Evolutionary conservation across 2,797 vertebrate genomes (phyloP).

Genomic region (Arctocebus calabarensis): DNA sequence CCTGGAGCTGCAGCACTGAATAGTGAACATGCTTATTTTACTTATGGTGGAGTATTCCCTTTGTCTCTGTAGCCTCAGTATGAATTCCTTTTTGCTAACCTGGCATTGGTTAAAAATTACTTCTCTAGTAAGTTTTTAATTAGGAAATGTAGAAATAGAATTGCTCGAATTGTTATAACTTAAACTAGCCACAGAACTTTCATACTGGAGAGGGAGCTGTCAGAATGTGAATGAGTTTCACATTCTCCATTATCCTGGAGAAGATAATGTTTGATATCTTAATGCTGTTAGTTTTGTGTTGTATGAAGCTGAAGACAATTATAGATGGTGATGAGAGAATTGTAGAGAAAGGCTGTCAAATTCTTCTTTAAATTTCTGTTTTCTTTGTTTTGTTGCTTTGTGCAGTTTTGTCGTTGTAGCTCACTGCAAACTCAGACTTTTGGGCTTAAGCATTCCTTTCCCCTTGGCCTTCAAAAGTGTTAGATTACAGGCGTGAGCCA

Average conservation of each 20-base stretch:
- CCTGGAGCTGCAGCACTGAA: conserved; percentile 50
- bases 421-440: not conserved
- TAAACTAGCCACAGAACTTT: conserved; percentile 22
- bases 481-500: not conserved
- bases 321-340: conserved; percentile 30
- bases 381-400: not conserved
- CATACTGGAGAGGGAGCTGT: conserved; percentile 39
- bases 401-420: not conserved
- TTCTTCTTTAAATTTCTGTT: conserved; percentile 69
- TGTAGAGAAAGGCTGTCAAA: conserved; percentile 16
- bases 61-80: conserved; percentile 66
- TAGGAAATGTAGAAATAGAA: conserved; percentile 70
- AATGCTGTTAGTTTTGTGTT: not conserved
- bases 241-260: not conserved
- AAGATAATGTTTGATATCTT: conserved; percentile 31
- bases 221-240: conserved; percentile 50
- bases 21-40: conserved; percentile 63
- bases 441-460: not conserved
- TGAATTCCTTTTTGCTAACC: conserved; percentile 67
- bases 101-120: conserved; percentile 70
- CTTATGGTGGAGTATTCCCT: conserved; percentile 57
- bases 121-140: conserved; percentile 64
- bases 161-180: conserved; percentile 67
- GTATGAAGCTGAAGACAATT: conserved; percentile 40
- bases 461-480: not conserved